Evolutionary conservation across 2,113 vertebrate species (phyloP).

Genomic region (Thermophis baileyi): DNA sequence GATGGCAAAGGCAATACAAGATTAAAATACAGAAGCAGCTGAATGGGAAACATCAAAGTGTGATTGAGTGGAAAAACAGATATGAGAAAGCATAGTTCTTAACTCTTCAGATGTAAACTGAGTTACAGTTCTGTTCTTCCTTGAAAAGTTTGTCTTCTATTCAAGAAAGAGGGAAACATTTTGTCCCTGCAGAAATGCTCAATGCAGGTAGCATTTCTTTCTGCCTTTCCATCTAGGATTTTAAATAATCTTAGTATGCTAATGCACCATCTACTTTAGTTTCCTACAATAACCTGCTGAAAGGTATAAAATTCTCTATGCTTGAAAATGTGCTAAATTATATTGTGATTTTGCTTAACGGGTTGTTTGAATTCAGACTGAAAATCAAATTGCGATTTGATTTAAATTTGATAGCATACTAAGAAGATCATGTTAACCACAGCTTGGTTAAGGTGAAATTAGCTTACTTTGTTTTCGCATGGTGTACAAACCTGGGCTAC

Average conservation of each 20-base stretch:
- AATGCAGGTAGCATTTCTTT: not conserved
- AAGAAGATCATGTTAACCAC: not conserved
- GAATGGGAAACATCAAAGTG: not conserved
- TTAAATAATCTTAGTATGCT: not conserved
- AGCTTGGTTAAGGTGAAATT: not conserved
- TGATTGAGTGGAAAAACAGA: not conserved
- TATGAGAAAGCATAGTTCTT: not conserved
- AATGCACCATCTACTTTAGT: not conserved
- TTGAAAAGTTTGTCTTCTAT: not conserved
- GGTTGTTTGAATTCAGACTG: not conserved
- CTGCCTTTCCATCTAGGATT: not conserved
- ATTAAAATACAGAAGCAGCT: not conserved
- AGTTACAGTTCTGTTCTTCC: not conserved
- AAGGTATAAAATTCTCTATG: not conserved
- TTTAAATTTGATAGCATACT: no score
- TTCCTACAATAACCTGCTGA: not conserved
- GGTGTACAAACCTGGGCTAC: not conserved
- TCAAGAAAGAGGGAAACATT: not conserved
- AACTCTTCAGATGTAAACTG: not conserved
- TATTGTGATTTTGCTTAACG: not conserved
- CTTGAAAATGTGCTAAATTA: not conserved
- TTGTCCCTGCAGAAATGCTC: not conserved
- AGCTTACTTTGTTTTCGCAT: not conserved
- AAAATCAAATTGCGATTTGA: not conserved
- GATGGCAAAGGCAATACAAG: not conserved